Evolutionary conservation across 1,140 invertebrate genomes (phyloP).

Genomic region (Zaprionus ghesquierei): DNA sequence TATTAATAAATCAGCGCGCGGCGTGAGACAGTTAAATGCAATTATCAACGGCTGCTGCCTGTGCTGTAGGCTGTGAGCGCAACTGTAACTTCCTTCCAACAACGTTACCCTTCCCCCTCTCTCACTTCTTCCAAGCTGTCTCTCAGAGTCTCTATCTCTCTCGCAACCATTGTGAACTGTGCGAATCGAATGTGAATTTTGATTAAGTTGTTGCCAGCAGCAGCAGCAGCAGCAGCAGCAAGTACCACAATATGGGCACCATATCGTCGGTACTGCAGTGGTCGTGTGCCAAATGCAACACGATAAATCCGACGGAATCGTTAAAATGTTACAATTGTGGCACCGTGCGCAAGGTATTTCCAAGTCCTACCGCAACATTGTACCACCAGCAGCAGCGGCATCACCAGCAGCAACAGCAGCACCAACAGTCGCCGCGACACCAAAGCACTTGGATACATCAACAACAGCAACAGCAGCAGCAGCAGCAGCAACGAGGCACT

Average conservation of each 20-base stretch:
- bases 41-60: slow-evolving; percentile 13
- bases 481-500: background rate
- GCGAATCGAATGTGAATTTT: slow-evolving; percentile 39
- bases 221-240: no score
- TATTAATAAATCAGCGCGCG: slow-evolving; percentile 41
- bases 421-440: slow-evolving; percentile 29
- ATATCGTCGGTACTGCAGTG: slow-evolving; percentile 95
- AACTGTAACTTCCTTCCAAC: background rate
- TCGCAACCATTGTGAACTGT: slow-evolving; percentile 38
- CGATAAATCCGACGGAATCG: slow-evolving; percentile 93
- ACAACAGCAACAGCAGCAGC: slow-evolving; percentile 11
- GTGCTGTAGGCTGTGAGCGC: slow-evolving; percentile 33
- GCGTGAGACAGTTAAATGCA: slow-evolving; percentile 41
- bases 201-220: slow-evolving; percentile 15
- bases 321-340: slow-evolving; percentile 91
- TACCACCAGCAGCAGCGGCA: slow-evolving; percentile 40
- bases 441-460: slow-evolving; percentile 1
- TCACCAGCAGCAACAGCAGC: slow-evolving; percentile 11
- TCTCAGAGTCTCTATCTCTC: background rate
- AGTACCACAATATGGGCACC: slow-evolving; percentile 89
- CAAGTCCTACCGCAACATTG: slow-evolving; percentile 63
- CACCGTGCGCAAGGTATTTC: slow-evolving; percentile 83
- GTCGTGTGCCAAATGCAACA: slow-evolving; percentile 92
- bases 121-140: background rate
- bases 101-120: background rate